A percentile compares a stretch with the other conserved stretches of the same genome.
Conservation (phyloP, 2,797 vertebrate species). For the Enteromius thamalakanensis region DNA sequence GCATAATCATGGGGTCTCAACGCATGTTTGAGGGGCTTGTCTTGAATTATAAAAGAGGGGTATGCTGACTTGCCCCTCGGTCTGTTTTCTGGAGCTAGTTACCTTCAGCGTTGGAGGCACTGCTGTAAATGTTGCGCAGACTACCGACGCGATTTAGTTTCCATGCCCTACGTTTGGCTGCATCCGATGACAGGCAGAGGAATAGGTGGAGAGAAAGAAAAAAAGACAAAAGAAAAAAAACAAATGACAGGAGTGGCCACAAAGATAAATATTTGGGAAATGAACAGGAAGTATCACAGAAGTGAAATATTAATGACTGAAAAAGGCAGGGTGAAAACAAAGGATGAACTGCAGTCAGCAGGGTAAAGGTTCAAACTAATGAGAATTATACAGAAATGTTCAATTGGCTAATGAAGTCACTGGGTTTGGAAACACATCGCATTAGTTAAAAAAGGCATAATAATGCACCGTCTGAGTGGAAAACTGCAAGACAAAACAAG, state of each 20-base stretch:
- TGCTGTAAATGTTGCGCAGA: constrained; percentile 91
- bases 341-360: constrained; percentile 68
- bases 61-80: not conserved
- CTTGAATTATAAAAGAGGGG: not conserved
- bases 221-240: constrained; percentile 48
- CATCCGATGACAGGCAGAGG: constrained; percentile 69
- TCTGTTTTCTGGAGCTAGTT: constrained; percentile 62
- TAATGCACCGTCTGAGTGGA: constrained; percentile 11
- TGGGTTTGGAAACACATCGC: constrained; percentile 29
- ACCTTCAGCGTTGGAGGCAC: constrained; percentile 87
- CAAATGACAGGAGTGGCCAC: constrained; percentile 27
- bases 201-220: constrained; percentile 66
- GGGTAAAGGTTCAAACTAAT: not conserved
- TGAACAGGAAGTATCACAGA: not conserved
- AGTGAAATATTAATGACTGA: not conserved
- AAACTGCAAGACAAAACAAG: constrained; percentile 11
- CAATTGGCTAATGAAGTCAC: constrained; percentile 2
- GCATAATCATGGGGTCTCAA: constrained; percentile 23
- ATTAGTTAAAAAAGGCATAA: constrained; percentile 10
- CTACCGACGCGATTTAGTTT: constrained; percentile 92
- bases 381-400: not conserved
- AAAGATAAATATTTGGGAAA: constrained; percentile 2
- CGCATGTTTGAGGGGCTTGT: constrained; percentile 1
- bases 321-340: constrained; percentile 42
- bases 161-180: constrained; percentile 93